phyloP scores from a whole-genome alignment of 2,113 vertebrate species.

The Danio rerio region GRCz12tu NC_133195.1:50333001-50333500 shows the following conservation, averaged over 20 bases:
- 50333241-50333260: not conserved
- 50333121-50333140: conserved; percentile 39
- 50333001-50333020: conserved; percentile 63
- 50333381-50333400: not conserved
- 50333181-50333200: conserved; percentile 45
- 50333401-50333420: not conserved
- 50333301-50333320: not conserved
- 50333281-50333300: conserved; percentile 29
- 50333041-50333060: conserved; percentile 61
- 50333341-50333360: not conserved
- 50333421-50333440: too few relatives aligned
- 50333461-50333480: too few relatives aligned
- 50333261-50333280: not conserved
- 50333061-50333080: conserved; percentile 70
- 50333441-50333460: too few relatives aligned
- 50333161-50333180: conserved; percentile 19
- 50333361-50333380: not conserved
- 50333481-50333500: too few relatives aligned
- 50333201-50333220: conserved; percentile 40
- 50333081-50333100: conserved; percentile 66
- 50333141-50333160: conserved; percentile 19
- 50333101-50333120: conserved; percentile 65
- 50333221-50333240: conserved; percentile 43
- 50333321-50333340: too few relatives aligned
- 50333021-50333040: conserved; percentile 62